Base-by-base conservation (phyloP, 2,797 vertebrate species). In the Hybognathus amarus region DNA sequence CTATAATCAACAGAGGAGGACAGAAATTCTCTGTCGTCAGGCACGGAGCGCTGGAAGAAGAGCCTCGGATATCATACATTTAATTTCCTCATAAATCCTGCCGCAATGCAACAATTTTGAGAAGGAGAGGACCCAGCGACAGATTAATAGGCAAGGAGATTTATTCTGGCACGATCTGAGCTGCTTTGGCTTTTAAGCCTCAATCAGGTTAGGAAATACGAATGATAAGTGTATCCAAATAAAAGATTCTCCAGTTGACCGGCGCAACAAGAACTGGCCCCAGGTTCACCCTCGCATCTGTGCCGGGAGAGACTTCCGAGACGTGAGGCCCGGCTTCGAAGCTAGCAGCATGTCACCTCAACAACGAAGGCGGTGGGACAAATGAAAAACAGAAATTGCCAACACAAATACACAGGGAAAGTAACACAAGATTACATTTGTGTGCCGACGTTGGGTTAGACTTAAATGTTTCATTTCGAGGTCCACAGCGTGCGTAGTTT, bases 171-270 rank as follows among this genome's bases (percentile, higher is more conserved):
- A 95, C 95, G 94, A 94, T 94, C 93, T 91, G 92, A 93, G 93
- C 94, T 94, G 93, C 94, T 95, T 94, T 93, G 91, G 91, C 90
- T 93, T 94, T 95, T 94, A 95, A 95, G 93, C 93, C 92, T 90
- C 92, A 94, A 95, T 95, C 95, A 95, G 91, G 90, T 85, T 88
- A 91, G 91, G 91, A 93, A 94, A 94, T 94, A 89, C 92, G 89
- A 94, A 94, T 87, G 90, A 93, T 94, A 93, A 93, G 88, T 87
- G 92, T 91, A 92, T 94, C 87, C 93, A 93, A 94, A 95, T 93
- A 94, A 90, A 93, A 91, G 88, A 93, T 91, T 94, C 91, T 95
- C 92, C 93, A 94, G 93, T 94, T 95, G 94, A 94, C 94, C 92
- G 90, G 90, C 93, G 90, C 93, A 92, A 93, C 85, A 81, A 93